A percentile compares a stretch with the other conserved stretches of the same genome.
These are phyloP conservation scores for Otis tarda DNA, from an alignment of 2,113 vertebrate genomes.

Conservation along the genomic window DNA sequence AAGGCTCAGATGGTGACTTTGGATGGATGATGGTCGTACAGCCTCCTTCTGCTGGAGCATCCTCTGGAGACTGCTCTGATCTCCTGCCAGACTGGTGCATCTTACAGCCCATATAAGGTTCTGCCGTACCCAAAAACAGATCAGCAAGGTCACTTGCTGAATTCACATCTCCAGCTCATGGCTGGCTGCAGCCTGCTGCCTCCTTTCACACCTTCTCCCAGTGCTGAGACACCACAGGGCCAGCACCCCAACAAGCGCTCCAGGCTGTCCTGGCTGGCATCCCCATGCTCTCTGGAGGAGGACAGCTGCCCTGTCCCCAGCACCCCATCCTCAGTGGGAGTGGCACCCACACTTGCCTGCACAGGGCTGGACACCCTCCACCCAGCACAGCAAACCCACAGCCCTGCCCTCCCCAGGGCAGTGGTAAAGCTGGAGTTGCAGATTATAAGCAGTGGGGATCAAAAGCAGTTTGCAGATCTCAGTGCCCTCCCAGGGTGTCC, in stretches of 20 bases:
- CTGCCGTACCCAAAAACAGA: not conserved
- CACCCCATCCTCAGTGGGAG: not conserved
- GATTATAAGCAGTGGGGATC: fast-evolving
- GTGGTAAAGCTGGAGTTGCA: not conserved
- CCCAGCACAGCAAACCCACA: not conserved
- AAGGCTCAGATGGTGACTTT: not conserved
- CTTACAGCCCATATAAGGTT: not conserved
- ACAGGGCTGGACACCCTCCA: not conserved
- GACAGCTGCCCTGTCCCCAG: not conserved
- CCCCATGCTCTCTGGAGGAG: not conserved
- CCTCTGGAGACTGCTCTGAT: not conserved
- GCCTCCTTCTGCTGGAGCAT: not conserved
- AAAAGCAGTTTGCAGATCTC: not conserved
- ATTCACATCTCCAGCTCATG: not conserved
- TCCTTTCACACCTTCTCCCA: not conserved
- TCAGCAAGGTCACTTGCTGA: not conserved
- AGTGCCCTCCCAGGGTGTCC: not conserved
- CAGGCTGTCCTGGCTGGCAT: not conserved
- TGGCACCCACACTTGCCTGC: not conserved
- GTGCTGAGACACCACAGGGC: not conserved
- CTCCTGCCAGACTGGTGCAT: not conserved
- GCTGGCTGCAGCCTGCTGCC: not conserved
- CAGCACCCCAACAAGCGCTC: not conserved
- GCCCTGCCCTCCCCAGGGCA: not conserved
- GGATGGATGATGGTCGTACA: fast-evolving